Conservation (phyloP, 2,113 vertebrate genomes). For the Podocnemis expansa region DNA sequence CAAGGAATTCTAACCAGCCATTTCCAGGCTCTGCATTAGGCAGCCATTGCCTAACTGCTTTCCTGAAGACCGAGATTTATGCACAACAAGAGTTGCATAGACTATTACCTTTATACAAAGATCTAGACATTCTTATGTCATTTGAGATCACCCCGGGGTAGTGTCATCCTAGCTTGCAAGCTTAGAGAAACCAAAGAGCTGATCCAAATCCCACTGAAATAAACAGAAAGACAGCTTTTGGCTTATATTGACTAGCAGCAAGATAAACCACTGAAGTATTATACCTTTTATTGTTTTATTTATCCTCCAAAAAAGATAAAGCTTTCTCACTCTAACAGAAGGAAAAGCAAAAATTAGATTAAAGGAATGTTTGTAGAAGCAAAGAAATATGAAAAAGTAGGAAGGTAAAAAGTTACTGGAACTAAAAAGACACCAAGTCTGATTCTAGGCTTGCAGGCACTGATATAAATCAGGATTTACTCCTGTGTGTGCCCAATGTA, state of each 20-base stretch:
- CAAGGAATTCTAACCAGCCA: neutral
- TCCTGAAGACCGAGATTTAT: neutral
- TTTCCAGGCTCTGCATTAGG: neutral
- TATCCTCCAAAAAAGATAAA: neutral
- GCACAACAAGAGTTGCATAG: neutral
- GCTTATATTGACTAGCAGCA: neutral
- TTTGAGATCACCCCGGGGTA: neutral
- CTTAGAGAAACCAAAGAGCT: neutral
- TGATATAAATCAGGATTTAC: neutral
- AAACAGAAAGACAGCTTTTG: neutral
- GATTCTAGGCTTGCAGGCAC: neutral
- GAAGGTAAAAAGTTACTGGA: fast-evolving
- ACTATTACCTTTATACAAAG: neutral
- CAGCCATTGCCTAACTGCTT: constrained; percentile 25
- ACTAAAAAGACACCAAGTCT: neutral
- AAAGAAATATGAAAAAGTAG: neutral
- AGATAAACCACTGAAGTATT: neutral
- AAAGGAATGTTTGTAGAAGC: neutral
- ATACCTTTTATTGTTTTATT: neutral
- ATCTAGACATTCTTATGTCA: neutral
- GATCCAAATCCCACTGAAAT: neutral
- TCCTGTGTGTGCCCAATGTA: neutral
- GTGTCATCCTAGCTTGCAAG: fast-evolving
- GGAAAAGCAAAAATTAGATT: neutral
- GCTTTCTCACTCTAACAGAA: neutral